Evolutionary conservation across 2,888 invertebrate genomes (phyloP), one percentile per base, ranked within the genome.

Genomic region (Nemapogon koenigi): DNA sequence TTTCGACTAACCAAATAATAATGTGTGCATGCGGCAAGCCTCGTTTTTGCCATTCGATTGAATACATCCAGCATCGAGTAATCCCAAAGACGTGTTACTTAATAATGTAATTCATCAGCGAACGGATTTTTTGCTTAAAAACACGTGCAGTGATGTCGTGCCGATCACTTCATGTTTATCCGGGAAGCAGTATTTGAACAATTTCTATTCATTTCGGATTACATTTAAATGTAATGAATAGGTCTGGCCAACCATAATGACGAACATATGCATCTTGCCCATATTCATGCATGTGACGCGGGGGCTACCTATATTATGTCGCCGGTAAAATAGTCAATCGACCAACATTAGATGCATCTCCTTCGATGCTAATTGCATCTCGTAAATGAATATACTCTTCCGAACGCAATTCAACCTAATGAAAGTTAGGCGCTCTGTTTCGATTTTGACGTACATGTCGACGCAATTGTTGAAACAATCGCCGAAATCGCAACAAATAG

Each of bases 201-300:
- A 38, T 38, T 25, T 38, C 32, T 15, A 16, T 30, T 33, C 32
- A 38, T 16, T 32, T 18, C 13, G 52, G 49, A 39, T 57, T 56
- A 28, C 52, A 53, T 11, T 38, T 42, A 7, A 36, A 31, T 7
- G 42, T 42, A 30, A 42, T 40, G 19, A 42, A 49, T 6, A 50
- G 38, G 40, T 53, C 51, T 27, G 54, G 48, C 16, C 44, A 27
- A 16, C 55, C 49, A 39, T 50, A 51, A 26, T 43, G 46, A 37
- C 50, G 49, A 7, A 55, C 49, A 43, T 48, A 51, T 3, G 37
- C 40, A 27, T 42, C 40, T 26, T 42, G 38, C 4, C 35, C 22
- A 7, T 38, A 19, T 37, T 40, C 39, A 28, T 42, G 33, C 13
- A 42, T 4, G 19, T 40, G 30, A 18, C 42, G n/a, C 3, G 40